These are phyloP conservation scores for Onchidella celtica DNA, from an alignment of 2,888 invertebrate species.

Conservation along the genomic window DNA sequence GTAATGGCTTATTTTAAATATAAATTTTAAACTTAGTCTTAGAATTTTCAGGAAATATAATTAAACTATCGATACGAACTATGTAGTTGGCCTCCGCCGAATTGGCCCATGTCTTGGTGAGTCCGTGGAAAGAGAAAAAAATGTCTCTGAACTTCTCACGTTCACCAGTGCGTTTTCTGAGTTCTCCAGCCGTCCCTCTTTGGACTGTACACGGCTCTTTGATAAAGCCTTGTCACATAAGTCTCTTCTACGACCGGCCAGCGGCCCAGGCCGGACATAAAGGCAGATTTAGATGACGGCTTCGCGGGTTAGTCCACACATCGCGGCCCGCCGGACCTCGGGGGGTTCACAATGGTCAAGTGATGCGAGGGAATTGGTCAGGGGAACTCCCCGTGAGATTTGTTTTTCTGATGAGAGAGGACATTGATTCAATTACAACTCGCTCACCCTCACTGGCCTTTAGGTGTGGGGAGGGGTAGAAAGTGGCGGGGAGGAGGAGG, in stretches of 20 bases:
- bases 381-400: conserved; percentile 28
- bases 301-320: conserved; percentile 35
- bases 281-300: conserved; percentile 35
- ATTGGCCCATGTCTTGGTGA: not conserved
- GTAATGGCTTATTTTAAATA: too few species aligned
- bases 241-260: conserved; percentile 31
- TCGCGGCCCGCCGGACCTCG: conserved; percentile 14
- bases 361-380: conserved; percentile 41
- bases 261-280: conserved; percentile 34
- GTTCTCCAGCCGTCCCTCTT: conserved; percentile 21
- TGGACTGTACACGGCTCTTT: conserved; percentile 18
- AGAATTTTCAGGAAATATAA: too few species aligned
- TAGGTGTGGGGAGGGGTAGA: not conserved
- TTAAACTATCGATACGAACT: too few species aligned
- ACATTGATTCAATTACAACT: conserved; percentile 43
- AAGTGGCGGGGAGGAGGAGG: not conserved
- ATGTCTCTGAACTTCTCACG: not conserved
- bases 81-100: not conserved
- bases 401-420: conserved; percentile 16
- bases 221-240: conserved; percentile 37
- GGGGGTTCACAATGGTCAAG: conserved; percentile 43
- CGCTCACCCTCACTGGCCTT: not conserved
- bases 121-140: not conserved
- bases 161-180: not conserved
- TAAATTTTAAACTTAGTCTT: too few species aligned